Evolutionary conservation across 2,888 invertebrate genomes (phyloP), one percentile per base, ranked within the genome.

Genomic region (Tromatobia lineatoria): DNA sequence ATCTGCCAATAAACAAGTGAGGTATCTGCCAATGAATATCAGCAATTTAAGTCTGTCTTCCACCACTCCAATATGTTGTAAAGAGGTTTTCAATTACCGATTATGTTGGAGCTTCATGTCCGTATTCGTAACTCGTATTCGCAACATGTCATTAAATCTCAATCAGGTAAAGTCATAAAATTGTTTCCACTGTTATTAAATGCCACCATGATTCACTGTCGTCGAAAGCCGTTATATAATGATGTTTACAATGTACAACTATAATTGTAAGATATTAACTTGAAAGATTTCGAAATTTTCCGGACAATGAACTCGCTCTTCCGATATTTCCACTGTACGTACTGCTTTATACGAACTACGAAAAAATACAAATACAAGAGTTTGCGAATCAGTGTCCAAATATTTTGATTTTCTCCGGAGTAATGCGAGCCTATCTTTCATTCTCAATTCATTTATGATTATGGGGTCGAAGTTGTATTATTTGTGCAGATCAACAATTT

Each of bases 171-270:
- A 38, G 8, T 38, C 7, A 38, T 38, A 38, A 38, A 38, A 10
- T 38, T 8, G 10, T 38, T 38, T 38, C 10, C 10, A 38, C 6
- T 38, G 38, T 38, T 38, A 10, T 38, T 38, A 38, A 10, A 10
- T 2, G 38, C 38, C 38, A 38, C 0, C 13, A 1, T 15, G 2
- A 61, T 61, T 10, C 18, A 34, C 29, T 2, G 29, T 61, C 59
- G 8, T 61, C 29, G 34, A n/a, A 3, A 7, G 18, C 34, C 18
- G 6, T 29, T n/a, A 64, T 11, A 64, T 64, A 20, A 64, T 18
- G 20, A 20, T 64, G 42, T 64, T 64, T 64, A 38, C 38, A 34
- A 38, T 61, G 7, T 59, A 59, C 29, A 61, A 34, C 34, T 34
- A 10, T 6, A 61, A 61, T 61, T n/a, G 38, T 29, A 15, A 34